Base-by-base conservation (phyloP, 1,140 invertebrate species). In the Aphidius gifuensis region DNA sequence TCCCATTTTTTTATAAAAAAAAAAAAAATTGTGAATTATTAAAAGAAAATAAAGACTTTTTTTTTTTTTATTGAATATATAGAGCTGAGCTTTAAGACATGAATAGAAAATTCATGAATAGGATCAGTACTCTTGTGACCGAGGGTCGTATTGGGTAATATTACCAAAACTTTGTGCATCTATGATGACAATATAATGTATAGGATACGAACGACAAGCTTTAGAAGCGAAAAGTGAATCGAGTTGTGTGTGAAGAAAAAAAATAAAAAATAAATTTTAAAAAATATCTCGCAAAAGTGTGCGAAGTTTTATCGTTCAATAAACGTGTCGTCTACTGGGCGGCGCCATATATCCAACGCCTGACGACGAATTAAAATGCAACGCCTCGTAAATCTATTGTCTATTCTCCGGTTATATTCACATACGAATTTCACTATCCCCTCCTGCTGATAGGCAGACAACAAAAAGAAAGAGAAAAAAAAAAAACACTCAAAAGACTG, bases 221-320 rank as follows among this genome's bases (percentile, higher is more conserved):
- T 32, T 32, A 32, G 23, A 32, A 32, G 23, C 23, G 23, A 32
- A 32, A 32, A 32, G 23, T 4, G 23, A 32, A 32, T 32, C 23
- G 23, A 32, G 23, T 32, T 60, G 54, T 64, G 43, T 57, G 60
- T 57, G 44, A 21, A 56, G 40, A 60, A 9, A 21, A 9, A 21
- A 5, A 32, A 32, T 32, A 32, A 32, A 32, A 32, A 32, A 32
- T 32, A 32, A 32, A 32, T 32, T 32, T 32, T 3, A 32, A 32
- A 32, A 64, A 66, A 61, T 62, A 65, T 70, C 68, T 70, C 67
- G 69, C 71, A 68, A 65, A 69, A 69, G 64, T 62, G 54, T 69
- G 68, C 67, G 64, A 70, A 75, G 74, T 72, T 74, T 75, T 75
- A 75, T 75, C 72, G 71, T 68, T 72, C 71, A 75, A 75, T 75